Base-by-base conservation (phyloP, 2,888 invertebrate genomes). In the Synergus umbraculus region DNA sequence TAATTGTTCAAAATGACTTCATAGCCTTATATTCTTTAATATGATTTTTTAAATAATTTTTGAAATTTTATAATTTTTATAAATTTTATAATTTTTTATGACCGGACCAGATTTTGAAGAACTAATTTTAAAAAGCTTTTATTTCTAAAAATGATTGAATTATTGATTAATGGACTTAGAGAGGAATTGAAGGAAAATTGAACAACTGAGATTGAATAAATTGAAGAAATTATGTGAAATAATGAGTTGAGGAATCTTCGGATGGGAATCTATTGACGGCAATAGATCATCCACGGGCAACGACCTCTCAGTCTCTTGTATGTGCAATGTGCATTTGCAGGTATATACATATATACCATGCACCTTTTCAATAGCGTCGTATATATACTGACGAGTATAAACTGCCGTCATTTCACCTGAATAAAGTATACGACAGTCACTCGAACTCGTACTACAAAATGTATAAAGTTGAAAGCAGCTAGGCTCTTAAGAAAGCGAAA, bases 221-320 rank as follows among this genome's bases (percentile, higher is more conserved):
- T n/a, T n/a, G n/a, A n/a, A n/a, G n/a, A n/a, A n/a, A n/a, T n/a
- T n/a, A n/a, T n/a, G n/a, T n/a, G n/a, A n/a, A n/a, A n/a, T n/a
- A n/a, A n/a, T n/a, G n/a, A n/a, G n/a, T n/a, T n/a, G 73, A 29
- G 49, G 54, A 73, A 73, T 54, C 41, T 83, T 79, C 82, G 81
- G 78, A 83, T 83, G 77, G 78, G 9, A 60, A 73, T 54, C 49
- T 83, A 80, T 83, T 81, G 79, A 86, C 83, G 76, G 77, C 69
- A 81, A 86, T 83, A 83, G 80, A 81, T 82, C 79, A 81, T 78
- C 54, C 63, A 79, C 79, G 83, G 82, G 54, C 85, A 85, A 82
- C 83, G 84, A 86, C 80, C 84, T 46, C 80, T 67, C 60, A 67
- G 44, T 29, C 29, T 80, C 18, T 43, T 76, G 76, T 83, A 76